These are phyloP conservation scores for Syngnathus floridae DNA, from an alignment of 2,113 vertebrate species.

Conservation along the genomic window DNA sequence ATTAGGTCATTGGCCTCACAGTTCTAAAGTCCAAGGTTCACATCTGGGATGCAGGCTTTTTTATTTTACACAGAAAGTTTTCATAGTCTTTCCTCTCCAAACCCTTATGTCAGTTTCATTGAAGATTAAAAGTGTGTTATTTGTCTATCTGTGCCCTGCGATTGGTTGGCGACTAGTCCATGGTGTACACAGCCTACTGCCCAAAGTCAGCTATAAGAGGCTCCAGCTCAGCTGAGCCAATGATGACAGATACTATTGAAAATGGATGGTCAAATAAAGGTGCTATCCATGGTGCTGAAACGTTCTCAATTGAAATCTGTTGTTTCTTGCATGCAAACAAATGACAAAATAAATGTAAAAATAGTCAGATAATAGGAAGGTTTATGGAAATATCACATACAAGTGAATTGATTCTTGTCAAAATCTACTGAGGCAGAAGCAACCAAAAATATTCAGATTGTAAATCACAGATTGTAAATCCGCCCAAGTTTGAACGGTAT, in stretches of 20 bases:
- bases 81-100: too few relatives aligned
- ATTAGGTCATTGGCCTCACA: too few relatives aligned
- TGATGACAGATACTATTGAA: neutral
- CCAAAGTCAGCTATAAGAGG: neutral
- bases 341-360: neutral
- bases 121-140: too few relatives aligned
- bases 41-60: too few relatives aligned
- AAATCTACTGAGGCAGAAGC: neutral
- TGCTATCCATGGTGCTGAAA: constrained; percentile 1
- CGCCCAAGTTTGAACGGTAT: too few relatives aligned
- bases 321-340: neutral
- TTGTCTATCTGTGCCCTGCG: neutral
- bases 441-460: neutral
- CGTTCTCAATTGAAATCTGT: neutral
- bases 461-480: neutral
- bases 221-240: neutral
- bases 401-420: neutral
- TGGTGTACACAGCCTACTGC: too few relatives aligned
- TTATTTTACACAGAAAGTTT: too few relatives aligned
- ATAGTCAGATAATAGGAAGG: neutral
- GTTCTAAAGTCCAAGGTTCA: too few relatives aligned
- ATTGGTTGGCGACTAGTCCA: neutral
- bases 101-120: too few relatives aligned
- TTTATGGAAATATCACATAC: neutral
- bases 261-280: neutral